Percentiles rank a stretch among this genome's conserved stretches.
Conservation (phyloP, 2,113 vertebrate species). For the Myiozetetes cayanensis region DNA sequence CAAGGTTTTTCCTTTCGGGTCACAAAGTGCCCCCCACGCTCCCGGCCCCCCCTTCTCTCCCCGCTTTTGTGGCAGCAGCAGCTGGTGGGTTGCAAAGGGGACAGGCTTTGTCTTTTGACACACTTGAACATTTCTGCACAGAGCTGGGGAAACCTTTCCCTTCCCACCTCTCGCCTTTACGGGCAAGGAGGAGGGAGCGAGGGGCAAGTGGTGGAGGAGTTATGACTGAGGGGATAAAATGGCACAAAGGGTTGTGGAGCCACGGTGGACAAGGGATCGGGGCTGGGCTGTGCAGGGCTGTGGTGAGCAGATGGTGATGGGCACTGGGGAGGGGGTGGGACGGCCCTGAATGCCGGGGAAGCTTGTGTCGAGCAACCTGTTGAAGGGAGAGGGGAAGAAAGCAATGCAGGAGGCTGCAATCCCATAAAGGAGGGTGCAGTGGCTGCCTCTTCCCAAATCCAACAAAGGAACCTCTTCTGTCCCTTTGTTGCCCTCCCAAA, state of each 20-base stretch:
- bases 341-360: not conserved
- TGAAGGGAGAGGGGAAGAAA: not conserved
- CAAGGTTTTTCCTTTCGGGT: slow-evolving; percentile 70
- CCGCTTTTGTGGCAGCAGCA: slow-evolving; percentile 64
- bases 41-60: slow-evolving; percentile 33
- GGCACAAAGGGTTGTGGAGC: slow-evolving; percentile 20
- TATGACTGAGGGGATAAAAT: not conserved
- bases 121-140: slow-evolving; percentile 68
- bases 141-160: slow-evolving; percentile 43
- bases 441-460: not conserved
- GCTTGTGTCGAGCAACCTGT: slow-evolving; percentile 4
- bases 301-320: slow-evolving; percentile 43
- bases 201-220: not conserved
- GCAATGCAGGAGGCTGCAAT: not conserved
- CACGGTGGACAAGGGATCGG: fast-evolving
- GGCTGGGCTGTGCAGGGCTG: not conserved
- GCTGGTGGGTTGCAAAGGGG: slow-evolving; percentile 71
- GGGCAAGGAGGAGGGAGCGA: not conserved
- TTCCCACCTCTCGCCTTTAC: slow-evolving; percentile 27
- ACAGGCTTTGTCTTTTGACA: slow-evolving; percentile 66
- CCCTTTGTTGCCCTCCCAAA: not conserved
- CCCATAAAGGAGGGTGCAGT: not conserved
- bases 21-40: slow-evolving; percentile 65
- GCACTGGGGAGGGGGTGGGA: not conserved
- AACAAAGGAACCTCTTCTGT: not conserved